Evolutionary conservation across 2,888 invertebrate species (phyloP), one percentile per base, ranked within the genome.

Genomic region (Synergus japonicus): DNA sequence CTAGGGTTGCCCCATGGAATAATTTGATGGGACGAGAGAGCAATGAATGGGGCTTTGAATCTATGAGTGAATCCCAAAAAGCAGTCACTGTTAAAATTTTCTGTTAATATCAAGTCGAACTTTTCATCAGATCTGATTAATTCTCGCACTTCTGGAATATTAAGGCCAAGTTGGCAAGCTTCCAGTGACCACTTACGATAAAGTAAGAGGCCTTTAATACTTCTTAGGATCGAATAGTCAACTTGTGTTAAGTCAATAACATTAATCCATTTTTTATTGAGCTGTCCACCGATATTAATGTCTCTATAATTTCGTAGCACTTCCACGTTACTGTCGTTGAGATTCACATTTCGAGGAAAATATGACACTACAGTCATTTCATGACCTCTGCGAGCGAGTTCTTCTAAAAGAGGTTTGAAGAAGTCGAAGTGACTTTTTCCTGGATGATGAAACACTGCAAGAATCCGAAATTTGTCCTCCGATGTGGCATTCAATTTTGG

Each of bases 31-130:
- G 95, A 94, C 9, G 94, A 94, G 4, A 95, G 86, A 0, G 93
- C 93, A 0, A 96, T 93, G 1, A 94, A 93, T 0, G 96, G 96
- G 0, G 94, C 94, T 66, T 93, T 90, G 15, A 96, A 93, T 9
- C 83, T 94, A 86, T 95, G 93, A 0, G 94, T 94, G 49, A 97
- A 90, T 2, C 94, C 95, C 84, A 96, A 91, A 89, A 94, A 94
- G 88, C 96, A 96, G 87, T 96, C 95, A 76, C 94, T 94, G 84
- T 96, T 96, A 88, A 96, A 96, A 79, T 94, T 94, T 91, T 97
- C 96, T 78, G 94, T 92, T 0, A 97, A 89, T 9, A 96, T 93
- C 0, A 96, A 90, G 90, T 97, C 96, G 86, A 94, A 96, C 69
- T 94, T 94, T 0, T 85, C 78, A 5, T 86, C 81, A 0, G 77